Conservation (phyloP, 2,113 vertebrate species). For the Ardeotis arabs region DNA sequence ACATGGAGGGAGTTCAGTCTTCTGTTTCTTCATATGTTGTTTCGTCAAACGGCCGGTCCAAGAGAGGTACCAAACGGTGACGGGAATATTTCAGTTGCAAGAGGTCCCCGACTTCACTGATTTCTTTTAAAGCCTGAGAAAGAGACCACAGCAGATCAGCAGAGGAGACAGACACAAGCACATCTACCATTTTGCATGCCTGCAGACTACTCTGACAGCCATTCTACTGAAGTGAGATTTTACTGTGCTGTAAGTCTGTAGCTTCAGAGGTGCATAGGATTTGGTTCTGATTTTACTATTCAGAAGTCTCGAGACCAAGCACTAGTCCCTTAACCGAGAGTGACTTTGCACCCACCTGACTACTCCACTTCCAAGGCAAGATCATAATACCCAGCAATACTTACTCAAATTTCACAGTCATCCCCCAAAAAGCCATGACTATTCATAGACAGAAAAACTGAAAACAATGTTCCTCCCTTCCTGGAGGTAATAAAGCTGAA, state of each 20-base stretch:
- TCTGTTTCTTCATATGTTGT: slow-evolving; percentile 90
- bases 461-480: neutral
- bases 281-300: neutral
- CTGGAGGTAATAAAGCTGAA: neutral
- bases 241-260: neutral
- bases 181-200: neutral
- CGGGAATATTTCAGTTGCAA: slow-evolving; percentile 94
- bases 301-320: neutral
- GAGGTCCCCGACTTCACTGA: slow-evolving; percentile 91
- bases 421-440: neutral
- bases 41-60: slow-evolving; percentile 87
- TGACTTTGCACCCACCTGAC: neutral
- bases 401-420: neutral
- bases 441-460: neutral
- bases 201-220: neutral
- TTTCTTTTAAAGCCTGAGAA: slow-evolving; percentile 86
- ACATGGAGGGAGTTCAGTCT: slow-evolving; percentile 78
- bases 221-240: neutral
- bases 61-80: slow-evolving; percentile 78
- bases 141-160: slow-evolving; percentile 28
- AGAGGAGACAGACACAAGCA: neutral
- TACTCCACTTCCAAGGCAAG: neutral
- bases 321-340: neutral
- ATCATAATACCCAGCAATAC: neutral
- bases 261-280: neutral